Conservation (phyloP, 2,113 vertebrate genomes). For the Cinclus mexicanus region DNA sequence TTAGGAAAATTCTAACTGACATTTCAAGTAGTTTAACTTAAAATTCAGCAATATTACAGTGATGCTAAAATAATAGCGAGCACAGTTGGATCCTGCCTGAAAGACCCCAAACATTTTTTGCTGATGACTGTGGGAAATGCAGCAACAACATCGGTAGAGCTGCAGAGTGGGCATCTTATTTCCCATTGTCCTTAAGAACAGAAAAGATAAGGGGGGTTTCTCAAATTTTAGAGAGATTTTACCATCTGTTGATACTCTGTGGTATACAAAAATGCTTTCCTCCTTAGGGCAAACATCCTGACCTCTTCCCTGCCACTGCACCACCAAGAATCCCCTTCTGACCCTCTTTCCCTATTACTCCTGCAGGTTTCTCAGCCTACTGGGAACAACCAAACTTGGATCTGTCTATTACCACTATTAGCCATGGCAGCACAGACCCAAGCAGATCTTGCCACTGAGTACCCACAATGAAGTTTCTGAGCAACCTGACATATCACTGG, state of each 20-base stretch:
- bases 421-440: neutral
- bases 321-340: neutral
- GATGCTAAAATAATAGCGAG: neutral
- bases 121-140: neutral
- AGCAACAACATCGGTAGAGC: fast-evolving
- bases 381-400: neutral
- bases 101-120: neutral
- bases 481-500: neutral
- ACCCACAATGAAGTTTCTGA: neutral
- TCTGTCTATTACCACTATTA: neutral
- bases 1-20: neutral
- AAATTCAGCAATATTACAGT: neutral
- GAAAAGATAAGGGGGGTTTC: neutral
- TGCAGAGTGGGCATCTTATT: neutral
- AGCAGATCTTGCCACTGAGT: neutral
- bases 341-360: neutral
- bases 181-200: neutral
- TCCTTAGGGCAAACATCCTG: neutral
- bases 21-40: neutral
- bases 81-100: neutral
- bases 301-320: neutral
- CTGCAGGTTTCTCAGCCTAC: neutral
- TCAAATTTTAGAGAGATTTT: neutral
- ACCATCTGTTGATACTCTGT: fast-evolving
- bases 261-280: neutral